Evolutionary conservation across 2,888 invertebrate species (phyloP), one percentile per base, ranked within the genome.

Genomic region (Stenotaenia linearis): DNA sequence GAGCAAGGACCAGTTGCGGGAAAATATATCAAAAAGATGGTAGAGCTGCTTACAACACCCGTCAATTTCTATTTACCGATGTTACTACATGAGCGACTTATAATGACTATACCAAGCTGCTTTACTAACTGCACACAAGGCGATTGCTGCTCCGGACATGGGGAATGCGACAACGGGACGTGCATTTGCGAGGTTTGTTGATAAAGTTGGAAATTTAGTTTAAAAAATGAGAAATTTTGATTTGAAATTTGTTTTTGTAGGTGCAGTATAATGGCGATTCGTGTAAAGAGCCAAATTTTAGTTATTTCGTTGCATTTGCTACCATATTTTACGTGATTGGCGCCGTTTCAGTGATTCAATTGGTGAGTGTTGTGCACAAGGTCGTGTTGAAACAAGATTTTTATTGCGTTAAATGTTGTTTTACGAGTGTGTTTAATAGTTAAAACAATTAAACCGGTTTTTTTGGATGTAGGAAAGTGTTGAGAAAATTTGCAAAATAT

Each of bases 141-240:
- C 21, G 28, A 75, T 75, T 32, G 32, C n/a, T 77, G 96, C 88
- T 95, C 93, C 84, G 95, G 95, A 81, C 92, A 93, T 82, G 96
- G 96, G 23, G 96, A 96, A 88, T 96, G 96, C 87, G 90, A 93
- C 85, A 94, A 96, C 86, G 95, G 95, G 82, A 95, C 94, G 79
- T 96, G 96, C 86, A 89, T 95, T 83, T 96, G 96, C 87, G 95
- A 95, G 89, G 96, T 96, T n/a, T 28, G 75, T 75, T 25, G 3
- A 21, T 18, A 6, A 10, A 4, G 18, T 18, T 18, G 74, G 4
- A 3, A 9, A 12, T 32, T 75, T 75, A 2, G 18, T 30, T 15
- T 75, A 15, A 4, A 28, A 0, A 23, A 1, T 3, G 10, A 23
- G 12, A 75, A 75, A 28, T 15, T 18, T 15, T 7, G 0, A 30